Percentiles rank a stretch among this genome's conserved stretches.
These are phyloP conservation scores for Thryonomys swinderianus DNA, from an alignment of 2,113 vertebrate genomes.

Conservation along the genomic window DNA sequence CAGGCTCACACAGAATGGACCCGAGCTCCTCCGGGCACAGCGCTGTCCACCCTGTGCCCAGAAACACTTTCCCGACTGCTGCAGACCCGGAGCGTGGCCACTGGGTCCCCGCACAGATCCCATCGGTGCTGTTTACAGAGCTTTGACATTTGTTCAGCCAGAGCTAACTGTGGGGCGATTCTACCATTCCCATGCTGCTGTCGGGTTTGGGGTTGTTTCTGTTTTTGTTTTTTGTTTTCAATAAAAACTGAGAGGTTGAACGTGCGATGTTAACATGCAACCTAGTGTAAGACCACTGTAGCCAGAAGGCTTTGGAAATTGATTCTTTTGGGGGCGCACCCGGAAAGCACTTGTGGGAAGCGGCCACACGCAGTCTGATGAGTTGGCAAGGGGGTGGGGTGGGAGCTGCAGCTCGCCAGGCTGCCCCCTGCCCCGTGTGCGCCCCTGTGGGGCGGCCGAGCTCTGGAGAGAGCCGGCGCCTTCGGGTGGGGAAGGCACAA, in stretches of 20 bases:
- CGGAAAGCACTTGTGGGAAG: conserved; percentile 46
- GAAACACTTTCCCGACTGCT: neutral
- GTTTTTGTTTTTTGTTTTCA: conserved; percentile 63
- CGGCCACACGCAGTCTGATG: neutral
- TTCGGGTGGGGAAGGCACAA: neutral
- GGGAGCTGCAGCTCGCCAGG: neutral
- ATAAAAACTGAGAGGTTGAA: conserved; percentile 72
- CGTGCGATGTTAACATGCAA: conserved; percentile 68
- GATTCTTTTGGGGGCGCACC: conserved; percentile 45
- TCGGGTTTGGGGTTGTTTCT: neutral
- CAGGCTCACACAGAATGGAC: neutral
- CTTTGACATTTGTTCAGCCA: conserved; percentile 66
- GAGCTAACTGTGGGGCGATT: conserved; percentile 55
- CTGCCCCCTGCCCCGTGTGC: neutral
- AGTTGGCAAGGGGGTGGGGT: neutral
- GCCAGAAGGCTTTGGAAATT: conserved; percentile 57
- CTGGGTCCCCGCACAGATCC: neutral
- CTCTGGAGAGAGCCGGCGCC: neutral
- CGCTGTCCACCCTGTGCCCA: rapidly evolving
- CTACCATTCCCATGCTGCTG: neutral
- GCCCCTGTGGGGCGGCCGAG: neutral
- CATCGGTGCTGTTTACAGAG: neutral
- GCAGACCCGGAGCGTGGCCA: neutral
- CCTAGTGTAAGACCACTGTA: conserved; percentile 63
- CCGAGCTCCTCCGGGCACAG: rapidly evolving